Base-by-base conservation (phyloP, 2,888 invertebrate species). In the Mythimna albipuncta region DNA sequence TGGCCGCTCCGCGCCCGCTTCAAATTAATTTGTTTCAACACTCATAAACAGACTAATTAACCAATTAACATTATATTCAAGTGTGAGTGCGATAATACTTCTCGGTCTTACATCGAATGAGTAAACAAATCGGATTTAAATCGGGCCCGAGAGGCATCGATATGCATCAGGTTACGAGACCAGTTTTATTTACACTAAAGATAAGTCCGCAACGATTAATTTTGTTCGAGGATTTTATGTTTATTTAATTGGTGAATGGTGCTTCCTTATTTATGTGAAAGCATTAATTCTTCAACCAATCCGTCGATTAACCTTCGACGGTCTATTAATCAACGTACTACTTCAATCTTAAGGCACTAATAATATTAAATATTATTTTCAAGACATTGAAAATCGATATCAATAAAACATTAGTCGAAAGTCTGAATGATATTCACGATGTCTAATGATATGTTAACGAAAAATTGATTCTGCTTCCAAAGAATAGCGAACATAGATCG, bases 1-100 rank as follows among this genome's bases (percentile, higher is more conserved):
- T 77, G 84, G 83, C 75, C 72, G 75, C 83, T 86, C 87, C 72
- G 75, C 83, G 86, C 87, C 90, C 87, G 79, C 77, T 83, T 87
- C 85, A 84, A 90, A 93, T 92, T 91, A 93, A 92, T 93, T 91
- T 92, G 92, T 93, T 90, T 88, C 88, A 90, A 89, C 87, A 85
- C 87, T 89, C 88, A 90, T 92, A 91, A 91, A 90, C 89, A 87
- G 83, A 85, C 90, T 92, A 93, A 93, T 93, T 92, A 92, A 90
- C 89, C 89, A 91, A 93, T 94, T 93, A 92, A 90, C 91, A 91
- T 91, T 85, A 80, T 84, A 87, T 84, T 82, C 83, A 67, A 76
- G 81, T 82, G 85, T 81, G 78, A 75, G 75, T 72, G 58, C 69
- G 80, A 71, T 73, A 73, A 71, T 81, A 67, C 67, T 66, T 68